Conservation (phyloP, 2,797 vertebrate species). For the Paguma larvata region DNA sequence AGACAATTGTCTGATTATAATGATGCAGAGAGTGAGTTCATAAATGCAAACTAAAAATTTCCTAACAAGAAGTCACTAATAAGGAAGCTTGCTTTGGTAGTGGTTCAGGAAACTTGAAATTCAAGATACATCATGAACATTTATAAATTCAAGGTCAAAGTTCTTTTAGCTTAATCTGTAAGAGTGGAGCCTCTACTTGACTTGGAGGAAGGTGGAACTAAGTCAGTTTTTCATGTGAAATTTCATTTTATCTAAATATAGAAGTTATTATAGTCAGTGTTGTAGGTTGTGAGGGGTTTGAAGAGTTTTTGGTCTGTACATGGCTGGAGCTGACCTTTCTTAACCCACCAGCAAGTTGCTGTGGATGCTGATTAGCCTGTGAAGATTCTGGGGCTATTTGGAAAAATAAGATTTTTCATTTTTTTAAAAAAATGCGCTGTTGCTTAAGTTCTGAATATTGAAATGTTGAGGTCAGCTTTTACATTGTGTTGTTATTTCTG, state of each 20-base stretch:
- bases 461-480: constrained; percentile 57
- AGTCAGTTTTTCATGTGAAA: constrained; percentile 57
- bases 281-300: not conserved
- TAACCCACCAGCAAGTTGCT: not conserved
- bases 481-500: constrained; percentile 43
- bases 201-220: constrained; percentile 39
- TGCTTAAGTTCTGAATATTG: not conserved
- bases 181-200: not conserved
- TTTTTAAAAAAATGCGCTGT: not conserved
- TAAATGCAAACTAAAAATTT: constrained; percentile 48
- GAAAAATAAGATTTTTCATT: constrained; percentile 8
- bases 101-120: constrained; percentile 44
- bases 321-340: not conserved
- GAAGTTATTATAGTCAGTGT: not conserved
- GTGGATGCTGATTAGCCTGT: constrained; percentile 1
- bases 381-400: not conserved
- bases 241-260: constrained; percentile 59
- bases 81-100: constrained; percentile 42
- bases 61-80: not conserved
- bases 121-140: constrained; percentile 1
- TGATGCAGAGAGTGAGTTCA: not conserved
- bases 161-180: constrained; percentile 1
- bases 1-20: constrained; percentile 6
- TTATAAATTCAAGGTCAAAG: not conserved
- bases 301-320: not conserved